Conservation (phyloP, 1,140 invertebrate species). For the Bombus fervidus region DNA sequence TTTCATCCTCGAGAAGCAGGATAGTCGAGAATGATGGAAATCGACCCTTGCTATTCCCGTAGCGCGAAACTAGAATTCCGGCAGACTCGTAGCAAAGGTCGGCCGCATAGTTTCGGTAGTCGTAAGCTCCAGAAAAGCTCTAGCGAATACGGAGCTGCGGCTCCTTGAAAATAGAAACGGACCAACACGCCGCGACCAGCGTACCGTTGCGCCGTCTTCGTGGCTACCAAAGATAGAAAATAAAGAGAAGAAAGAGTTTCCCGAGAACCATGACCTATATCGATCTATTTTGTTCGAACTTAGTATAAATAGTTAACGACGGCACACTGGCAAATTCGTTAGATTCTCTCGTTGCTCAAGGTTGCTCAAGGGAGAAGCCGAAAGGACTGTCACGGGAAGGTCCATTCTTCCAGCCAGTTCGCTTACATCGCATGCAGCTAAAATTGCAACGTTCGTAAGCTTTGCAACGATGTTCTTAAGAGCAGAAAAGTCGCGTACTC, state of each 20-base stretch:
- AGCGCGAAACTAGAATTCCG: no score
- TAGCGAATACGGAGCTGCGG: background rate
- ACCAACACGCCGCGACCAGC: background rate
- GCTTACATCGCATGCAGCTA: no score
- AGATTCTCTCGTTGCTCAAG: background rate
- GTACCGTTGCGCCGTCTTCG: constrained; percentile 4
- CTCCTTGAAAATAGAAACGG: constrained; percentile 36
- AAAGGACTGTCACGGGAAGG: background rate
- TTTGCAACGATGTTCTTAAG: background rate
- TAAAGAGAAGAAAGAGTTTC: constrained; percentile 37
- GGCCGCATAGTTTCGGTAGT: no score
- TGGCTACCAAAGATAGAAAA: constrained; percentile 74
- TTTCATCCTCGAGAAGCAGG: no score
- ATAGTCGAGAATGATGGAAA: no score
- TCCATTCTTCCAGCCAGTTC: background rate
- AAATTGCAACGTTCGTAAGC: background rate
- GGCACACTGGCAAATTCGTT: no score
- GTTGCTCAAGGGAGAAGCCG: background rate
- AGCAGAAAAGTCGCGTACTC: background rate
- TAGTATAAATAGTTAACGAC: no score
- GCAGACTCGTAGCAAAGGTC: no score
- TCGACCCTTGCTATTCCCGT: no score
- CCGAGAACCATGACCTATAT: constrained; percentile 74
- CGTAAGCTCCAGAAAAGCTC: no score
- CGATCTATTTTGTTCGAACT: background rate